Conservation (phyloP, 2,113 vertebrate genomes). For the Dicaeum eximium region DNA sequence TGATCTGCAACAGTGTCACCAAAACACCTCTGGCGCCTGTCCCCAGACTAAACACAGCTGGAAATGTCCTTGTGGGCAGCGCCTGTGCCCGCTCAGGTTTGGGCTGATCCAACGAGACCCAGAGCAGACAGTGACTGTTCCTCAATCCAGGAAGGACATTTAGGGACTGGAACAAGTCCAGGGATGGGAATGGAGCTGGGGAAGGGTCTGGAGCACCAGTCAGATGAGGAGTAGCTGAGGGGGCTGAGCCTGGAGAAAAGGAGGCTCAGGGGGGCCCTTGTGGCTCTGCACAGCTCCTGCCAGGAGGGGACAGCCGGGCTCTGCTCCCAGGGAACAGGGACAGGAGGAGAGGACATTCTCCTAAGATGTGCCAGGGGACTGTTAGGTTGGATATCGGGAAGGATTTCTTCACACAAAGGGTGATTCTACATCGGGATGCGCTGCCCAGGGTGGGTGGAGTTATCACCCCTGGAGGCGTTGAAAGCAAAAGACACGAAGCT, state of each 20-base stretch:
- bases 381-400: too few relatives aligned
- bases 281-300: neutral
- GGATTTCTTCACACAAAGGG: neutral
- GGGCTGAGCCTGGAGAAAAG: neutral
- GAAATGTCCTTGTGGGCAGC: accelerated
- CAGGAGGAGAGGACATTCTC: neutral
- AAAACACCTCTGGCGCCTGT: accelerated
- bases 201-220: neutral
- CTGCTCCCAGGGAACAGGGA: neutral
- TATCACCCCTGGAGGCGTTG: neutral
- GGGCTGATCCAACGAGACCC: neutral
- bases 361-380: neutral
- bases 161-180: neutral
- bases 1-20: neutral
- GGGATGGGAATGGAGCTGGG: neutral
- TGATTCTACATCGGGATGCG: neutral
- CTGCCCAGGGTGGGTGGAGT: neutral
- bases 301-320: neutral
- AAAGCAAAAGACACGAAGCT: neutral
- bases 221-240: neutral
- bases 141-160: neutral
- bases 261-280: neutral
- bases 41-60: neutral
- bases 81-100: accelerated
- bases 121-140: neutral